phyloP scores from a whole-genome alignment of 1,140 invertebrate species.

The Cotesia typhae region DNA sequence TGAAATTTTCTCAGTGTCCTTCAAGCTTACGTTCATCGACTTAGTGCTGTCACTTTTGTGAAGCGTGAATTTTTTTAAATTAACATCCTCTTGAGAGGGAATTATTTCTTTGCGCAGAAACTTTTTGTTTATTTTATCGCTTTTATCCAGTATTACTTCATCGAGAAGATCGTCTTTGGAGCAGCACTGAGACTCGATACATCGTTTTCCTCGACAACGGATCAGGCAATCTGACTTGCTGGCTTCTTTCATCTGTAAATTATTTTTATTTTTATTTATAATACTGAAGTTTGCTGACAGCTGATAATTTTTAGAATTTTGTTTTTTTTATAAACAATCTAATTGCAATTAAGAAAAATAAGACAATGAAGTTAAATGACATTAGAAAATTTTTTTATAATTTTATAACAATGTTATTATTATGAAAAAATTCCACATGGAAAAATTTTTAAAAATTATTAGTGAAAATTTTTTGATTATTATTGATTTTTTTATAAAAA shows the following conservation, averaged over 20 bases:
- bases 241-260: conserved; percentile 48
- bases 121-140: conserved; percentile 39
- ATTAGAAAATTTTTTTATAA: too few species aligned
- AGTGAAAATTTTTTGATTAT: not conserved
- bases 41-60: conserved; percentile 30
- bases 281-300: too few species aligned
- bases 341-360: not conserved
- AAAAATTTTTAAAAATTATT: too few species aligned
- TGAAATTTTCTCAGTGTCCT: conserved; percentile 19
- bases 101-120: conserved; percentile 46
- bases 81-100: conserved; percentile 36
- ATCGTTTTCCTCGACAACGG: conserved; percentile 53
- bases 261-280: too few species aligned
- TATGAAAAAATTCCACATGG: not conserved
- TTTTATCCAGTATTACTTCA: conserved; percentile 30
- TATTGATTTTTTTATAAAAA: too few species aligned
- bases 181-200: conserved; percentile 57
- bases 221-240: conserved; percentile 54
- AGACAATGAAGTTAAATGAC: not conserved
- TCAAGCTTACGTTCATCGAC: not conserved
- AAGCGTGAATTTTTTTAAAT: conserved; percentile 44
- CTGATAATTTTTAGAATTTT: too few species aligned
- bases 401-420: conserved; percentile 19
- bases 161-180: conserved; percentile 47
- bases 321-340: too few species aligned